Conservation (phyloP, 1,140 invertebrate genomes). For the Bombus waltoni region DNA sequence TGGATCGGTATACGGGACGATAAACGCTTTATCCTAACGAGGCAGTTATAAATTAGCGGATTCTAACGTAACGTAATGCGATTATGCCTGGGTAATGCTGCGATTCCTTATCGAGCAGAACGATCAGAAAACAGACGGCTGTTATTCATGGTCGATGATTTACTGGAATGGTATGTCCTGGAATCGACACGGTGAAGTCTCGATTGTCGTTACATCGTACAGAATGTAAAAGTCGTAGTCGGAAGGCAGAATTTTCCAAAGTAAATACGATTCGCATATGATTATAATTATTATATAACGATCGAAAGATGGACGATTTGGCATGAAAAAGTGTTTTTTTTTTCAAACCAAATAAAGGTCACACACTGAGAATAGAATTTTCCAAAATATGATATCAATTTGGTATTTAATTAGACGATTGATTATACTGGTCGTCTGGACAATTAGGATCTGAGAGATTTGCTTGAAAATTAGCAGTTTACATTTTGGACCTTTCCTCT, state of each 20-base stretch:
- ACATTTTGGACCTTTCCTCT: background rate
- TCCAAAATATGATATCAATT: no score
- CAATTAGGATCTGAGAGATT: background rate
- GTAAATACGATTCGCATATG: no score
- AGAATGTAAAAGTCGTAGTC: background rate
- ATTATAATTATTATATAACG: no score
- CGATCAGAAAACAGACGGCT: conserved; percentile 40
- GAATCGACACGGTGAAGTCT: conserved; percentile 39
- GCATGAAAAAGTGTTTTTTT: no score
- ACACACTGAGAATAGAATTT: no score
- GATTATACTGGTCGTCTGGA: no score
- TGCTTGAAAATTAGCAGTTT: background rate
- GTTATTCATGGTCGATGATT: conserved; percentile 63
- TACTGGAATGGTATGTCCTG: conserved; percentile 61
- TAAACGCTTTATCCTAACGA: conserved; percentile 22
- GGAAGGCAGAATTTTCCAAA: no score
- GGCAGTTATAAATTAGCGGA: conserved; percentile 37
- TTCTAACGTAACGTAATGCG: conserved; percentile 9
- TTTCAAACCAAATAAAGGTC: no score
- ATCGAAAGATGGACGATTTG: no score
- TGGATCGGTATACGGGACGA: background rate
- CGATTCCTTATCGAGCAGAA: conserved; percentile 37
- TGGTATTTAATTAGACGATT: no score
- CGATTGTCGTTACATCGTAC: background rate
- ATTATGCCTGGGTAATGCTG: conserved; percentile 28